Evolutionary conservation across 2,888 invertebrate species (phyloP).

Genomic region (Stenchaetothrips biformis): DNA sequence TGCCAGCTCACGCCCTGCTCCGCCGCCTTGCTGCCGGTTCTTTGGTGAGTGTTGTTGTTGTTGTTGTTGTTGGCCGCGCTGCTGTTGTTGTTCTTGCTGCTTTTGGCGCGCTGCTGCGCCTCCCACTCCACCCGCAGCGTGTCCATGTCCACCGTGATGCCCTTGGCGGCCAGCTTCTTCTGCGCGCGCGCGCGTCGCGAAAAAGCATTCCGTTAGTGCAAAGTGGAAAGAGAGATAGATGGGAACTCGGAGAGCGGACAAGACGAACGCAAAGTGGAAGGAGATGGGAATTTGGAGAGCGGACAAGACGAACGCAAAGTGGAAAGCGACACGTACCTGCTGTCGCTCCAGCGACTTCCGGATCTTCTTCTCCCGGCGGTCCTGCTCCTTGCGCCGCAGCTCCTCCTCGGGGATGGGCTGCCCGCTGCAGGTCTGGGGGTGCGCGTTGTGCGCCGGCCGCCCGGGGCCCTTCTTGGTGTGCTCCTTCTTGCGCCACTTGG

Average conservation of each 20-base stretch:
- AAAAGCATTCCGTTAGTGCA: too few relatives aligned
- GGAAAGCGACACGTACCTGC: constrained; percentile 34
- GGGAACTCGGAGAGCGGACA: too few relatives aligned
- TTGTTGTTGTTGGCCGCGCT: constrained; percentile 16
- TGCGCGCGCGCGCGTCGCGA: constrained; percentile 51
- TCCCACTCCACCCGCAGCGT: constrained; percentile 80
- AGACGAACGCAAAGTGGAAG: too few relatives aligned
- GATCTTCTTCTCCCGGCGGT: constrained; percentile 83
- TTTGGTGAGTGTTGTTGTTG: not conserved
- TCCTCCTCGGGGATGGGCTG: constrained; percentile 94
- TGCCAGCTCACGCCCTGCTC: not conserved
- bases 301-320: too few relatives aligned
- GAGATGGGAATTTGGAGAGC: too few relatives aligned
- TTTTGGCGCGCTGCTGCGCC: constrained; percentile 54
- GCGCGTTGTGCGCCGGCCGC: constrained; percentile 95
- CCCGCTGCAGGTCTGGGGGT: constrained; percentile 95
- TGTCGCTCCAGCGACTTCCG: constrained; percentile 87
- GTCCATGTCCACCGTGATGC: constrained; percentile 82
- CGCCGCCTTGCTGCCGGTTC: not conserved
- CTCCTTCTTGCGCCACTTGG: constrained; percentile 99
- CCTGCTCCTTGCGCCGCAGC: constrained; percentile 76
- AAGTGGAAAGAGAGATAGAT: too few relatives aligned
- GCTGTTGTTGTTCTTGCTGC: constrained; percentile 9
- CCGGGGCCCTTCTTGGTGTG: constrained; percentile 98
- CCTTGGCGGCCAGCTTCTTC: constrained; percentile 84